Conservation (phyloP, 2,797 vertebrate species). For the Malurus leucopterus region DNA sequence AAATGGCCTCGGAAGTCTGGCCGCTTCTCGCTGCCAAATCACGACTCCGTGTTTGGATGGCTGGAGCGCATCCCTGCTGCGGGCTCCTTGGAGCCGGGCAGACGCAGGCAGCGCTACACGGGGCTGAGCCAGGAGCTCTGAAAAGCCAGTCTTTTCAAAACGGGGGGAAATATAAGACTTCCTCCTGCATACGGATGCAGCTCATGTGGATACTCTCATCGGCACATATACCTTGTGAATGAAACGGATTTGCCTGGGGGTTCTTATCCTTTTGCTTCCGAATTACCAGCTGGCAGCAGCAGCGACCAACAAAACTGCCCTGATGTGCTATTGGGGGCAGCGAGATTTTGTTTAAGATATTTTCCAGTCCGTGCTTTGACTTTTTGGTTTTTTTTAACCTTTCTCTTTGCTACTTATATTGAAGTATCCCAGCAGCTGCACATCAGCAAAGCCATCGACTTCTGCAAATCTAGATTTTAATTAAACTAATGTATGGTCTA, state of each 20-base stretch:
- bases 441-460: not conserved
- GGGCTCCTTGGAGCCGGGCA: not conserved
- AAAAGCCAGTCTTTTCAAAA: not conserved
- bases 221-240: rapidly evolving
- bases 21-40: not conserved
- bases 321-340: not conserved
- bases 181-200: rapidly evolving
- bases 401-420: not conserved
- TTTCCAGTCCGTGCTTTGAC: not conserved
- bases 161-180: not conserved
- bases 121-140: not conserved
- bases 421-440: not conserved
- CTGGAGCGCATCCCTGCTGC: not conserved
- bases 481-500: not conserved
- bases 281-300: not conserved
- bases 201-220: rapidly evolving
- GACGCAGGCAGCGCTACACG: not conserved
- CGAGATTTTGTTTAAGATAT: not conserved
- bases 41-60: too few relatives aligned
- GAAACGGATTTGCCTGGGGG: not conserved
- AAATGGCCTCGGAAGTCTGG: rapidly evolving
- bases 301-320: not conserved
- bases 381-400: not conserved
- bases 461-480: not conserved
- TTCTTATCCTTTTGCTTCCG: not conserved